phyloP scores from a whole-genome alignment of 92 coral and sea anemone species.

The Bergia puertoricense region DNA sequence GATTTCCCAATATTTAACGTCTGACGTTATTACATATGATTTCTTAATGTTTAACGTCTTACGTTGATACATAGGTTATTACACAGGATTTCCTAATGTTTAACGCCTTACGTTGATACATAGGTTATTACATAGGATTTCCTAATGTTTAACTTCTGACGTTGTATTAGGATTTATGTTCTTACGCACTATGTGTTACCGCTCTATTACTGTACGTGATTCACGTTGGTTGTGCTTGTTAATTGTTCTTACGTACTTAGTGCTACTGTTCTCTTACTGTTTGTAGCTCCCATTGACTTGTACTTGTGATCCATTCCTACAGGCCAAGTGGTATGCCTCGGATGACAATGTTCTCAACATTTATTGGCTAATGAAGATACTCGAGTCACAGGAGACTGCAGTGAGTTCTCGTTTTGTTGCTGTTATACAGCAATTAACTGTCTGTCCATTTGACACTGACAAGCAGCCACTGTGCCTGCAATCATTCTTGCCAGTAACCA shows the following conservation, averaged over 20 bases:
- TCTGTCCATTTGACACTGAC: neutral
- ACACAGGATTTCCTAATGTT: no score
- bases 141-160: no score
- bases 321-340: constrained; percentile 84
- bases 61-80: no score
- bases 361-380: constrained; percentile 82
- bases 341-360: constrained; percentile 84
- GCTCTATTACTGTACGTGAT: no score
- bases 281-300: neutral
- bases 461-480: no score
- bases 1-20: no score
- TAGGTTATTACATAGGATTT: no score
- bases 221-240: neutral
- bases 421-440: neutral
- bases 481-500: neutral
- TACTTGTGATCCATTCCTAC: neutral
- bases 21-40: no score
- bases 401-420: constrained; percentile 44
- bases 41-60: no score
- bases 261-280: neutral
- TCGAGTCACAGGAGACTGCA: constrained; percentile 69
- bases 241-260: neutral
- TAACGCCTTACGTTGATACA: no score
- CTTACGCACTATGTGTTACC: no score
- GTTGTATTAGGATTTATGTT: no score